phyloP scores from a whole-genome alignment of 1,140 invertebrate species.

The Heliconius melpomene region DNA sequence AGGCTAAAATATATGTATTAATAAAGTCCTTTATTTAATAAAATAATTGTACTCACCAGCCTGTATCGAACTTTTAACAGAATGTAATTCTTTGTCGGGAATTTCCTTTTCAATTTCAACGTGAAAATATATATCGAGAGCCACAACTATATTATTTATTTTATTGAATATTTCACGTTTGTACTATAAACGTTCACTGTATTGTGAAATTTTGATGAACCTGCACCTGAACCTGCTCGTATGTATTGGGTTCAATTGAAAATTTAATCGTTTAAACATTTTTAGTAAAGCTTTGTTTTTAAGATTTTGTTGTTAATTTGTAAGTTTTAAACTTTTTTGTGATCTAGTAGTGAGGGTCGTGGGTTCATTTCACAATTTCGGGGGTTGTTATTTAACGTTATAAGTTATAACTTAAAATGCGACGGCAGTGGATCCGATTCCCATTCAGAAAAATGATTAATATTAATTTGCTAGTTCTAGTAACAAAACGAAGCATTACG shows the following conservation, averaged over 20 bases:
- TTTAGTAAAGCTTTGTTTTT: too few species aligned
- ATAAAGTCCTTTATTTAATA: too few species aligned
- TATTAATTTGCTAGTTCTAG: not conserved
- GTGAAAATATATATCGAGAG: constrained; percentile 36
- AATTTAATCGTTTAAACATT: too few species aligned
- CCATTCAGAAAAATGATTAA: not conserved
- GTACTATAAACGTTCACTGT: constrained; percentile 18
- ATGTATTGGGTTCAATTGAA: too few species aligned
- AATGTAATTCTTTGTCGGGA: constrained; percentile 31
- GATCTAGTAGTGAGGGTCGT: too few species aligned
- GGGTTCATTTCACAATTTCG: too few species aligned
- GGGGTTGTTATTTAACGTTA: too few species aligned
- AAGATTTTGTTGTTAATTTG: too few species aligned
- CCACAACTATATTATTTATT: constrained; percentile 37
- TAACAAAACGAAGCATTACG: not conserved
- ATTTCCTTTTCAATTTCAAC: constrained; percentile 36
- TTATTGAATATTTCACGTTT: constrained; percentile 34
- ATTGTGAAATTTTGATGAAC: constrained; percentile 27
- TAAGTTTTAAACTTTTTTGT: too few species aligned
- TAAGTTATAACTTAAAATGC: not conserved
- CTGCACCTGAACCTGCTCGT: not conserved
- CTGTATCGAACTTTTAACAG: not conserved
- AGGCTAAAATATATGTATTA: too few species aligned
- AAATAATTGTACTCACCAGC: not conserved
- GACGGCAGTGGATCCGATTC: not conserved